Percentiles rank a stretch among this genome's conserved stretches.
phyloP scores from a whole-genome alignment of 2,113 vertebrate genomes.

The Ondatra zibethicus region DNA sequence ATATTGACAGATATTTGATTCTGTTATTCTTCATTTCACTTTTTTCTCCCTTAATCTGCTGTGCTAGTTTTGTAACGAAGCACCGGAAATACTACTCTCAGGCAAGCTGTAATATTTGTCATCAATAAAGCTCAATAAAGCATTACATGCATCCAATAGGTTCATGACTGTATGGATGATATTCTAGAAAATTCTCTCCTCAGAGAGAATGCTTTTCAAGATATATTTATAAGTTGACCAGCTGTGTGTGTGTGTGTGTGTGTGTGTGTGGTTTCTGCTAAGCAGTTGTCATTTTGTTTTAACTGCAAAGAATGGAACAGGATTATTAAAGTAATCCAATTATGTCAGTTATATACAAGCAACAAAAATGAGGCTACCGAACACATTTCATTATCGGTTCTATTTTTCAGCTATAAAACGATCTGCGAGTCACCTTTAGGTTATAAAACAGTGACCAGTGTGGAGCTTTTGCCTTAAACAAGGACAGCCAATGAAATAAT shows the following conservation, averaged over 20 bases:
- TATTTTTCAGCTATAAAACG: not conserved
- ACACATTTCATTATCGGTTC: constrained; percentile 54
- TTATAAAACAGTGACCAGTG: not conserved
- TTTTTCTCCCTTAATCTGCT: constrained; percentile 66
- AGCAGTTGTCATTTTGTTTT: constrained; percentile 84
- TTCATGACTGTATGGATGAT: constrained; percentile 41
- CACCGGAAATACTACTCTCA: constrained; percentile 87
- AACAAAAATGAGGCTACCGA: constrained; percentile 68
- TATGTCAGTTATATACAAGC: constrained; percentile 28
- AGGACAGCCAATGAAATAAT: constrained; percentile 46
- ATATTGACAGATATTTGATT: constrained; percentile 67
- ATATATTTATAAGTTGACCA: constrained; percentile 85
- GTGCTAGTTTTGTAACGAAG: constrained; percentile 64
- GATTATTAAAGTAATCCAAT: constrained; percentile 80
- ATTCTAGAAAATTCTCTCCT: constrained; percentile 75
- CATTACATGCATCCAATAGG: constrained; percentile 79
- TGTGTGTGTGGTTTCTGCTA: constrained; percentile 64
- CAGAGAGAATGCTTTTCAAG: constrained; percentile 82
- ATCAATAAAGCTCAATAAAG: constrained; percentile 77
- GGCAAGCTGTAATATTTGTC: constrained; percentile 82
- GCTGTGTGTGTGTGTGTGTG: not conserved
- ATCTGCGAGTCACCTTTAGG: not conserved
- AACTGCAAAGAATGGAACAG: constrained; percentile 77
- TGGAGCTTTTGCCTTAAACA: not conserved
- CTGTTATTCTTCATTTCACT: constrained; percentile 75